Percentiles rank a stretch among this genome's conserved stretches.
Conservation (phyloP, 1,140 invertebrate genomes). For the Vanessa atalanta region DNA sequence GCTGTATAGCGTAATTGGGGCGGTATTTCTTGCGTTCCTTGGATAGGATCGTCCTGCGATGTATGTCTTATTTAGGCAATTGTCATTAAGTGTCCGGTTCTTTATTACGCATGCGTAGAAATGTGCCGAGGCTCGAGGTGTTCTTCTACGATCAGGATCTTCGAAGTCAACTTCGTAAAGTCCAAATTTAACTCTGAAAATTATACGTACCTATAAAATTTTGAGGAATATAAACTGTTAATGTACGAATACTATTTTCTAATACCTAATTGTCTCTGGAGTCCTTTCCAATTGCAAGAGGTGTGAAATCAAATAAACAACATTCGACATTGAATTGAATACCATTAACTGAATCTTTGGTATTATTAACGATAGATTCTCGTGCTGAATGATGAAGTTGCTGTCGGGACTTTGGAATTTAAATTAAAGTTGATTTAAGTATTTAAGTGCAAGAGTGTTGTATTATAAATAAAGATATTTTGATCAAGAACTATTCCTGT, state of each 20-base stretch:
- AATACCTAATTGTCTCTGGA: no score
- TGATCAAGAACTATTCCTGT: no score
- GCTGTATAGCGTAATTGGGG: not conserved
- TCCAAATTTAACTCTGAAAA: constrained; percentile 84
- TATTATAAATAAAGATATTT: no score
- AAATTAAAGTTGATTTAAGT: no score
- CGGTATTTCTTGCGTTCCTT: not conserved
- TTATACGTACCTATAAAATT: not conserved
- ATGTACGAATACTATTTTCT: not conserved
- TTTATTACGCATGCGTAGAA: constrained; percentile 43
- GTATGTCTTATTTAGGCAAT: constrained; percentile 4
- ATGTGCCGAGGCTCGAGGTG: constrained; percentile 83
- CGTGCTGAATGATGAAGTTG: no score
- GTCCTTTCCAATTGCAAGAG: no score
- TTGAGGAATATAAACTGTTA: not conserved
- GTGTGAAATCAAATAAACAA: no score
- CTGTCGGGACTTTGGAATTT: no score
- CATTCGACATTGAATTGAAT: no score
- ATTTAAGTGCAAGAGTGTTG: no score
- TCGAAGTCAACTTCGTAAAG: constrained; percentile 86
- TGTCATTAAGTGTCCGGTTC: constrained; percentile 13
- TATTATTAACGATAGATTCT: no score
- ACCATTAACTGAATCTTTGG: no score
- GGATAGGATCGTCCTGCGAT: not conserved
- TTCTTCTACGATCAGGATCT: constrained; percentile 82